These are phyloP conservation scores for Malaclemys terrapin DNA, from an alignment of 2,113 vertebrate genomes.

Conservation along the genomic window DNA sequence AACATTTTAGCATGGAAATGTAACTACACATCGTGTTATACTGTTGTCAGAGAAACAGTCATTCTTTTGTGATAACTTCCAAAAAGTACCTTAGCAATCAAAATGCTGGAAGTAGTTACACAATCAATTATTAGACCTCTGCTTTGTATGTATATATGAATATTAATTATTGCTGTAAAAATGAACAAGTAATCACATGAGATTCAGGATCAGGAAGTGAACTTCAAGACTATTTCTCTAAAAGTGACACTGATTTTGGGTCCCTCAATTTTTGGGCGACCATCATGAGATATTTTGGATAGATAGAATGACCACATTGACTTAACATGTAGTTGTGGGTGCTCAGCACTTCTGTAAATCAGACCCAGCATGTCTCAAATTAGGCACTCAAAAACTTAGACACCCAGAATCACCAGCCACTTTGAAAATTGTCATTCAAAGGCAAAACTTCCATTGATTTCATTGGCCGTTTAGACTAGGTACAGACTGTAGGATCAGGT, in stretches of 20 bases:
- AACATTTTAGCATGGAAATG: too few species aligned
- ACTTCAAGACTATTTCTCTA: not conserved
- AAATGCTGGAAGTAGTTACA: not conserved
- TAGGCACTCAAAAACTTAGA: not conserved
- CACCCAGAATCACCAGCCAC: too few species aligned
- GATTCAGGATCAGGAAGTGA: too few species aligned
- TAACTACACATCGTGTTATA: too few species aligned
- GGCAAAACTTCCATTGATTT: not conserved
- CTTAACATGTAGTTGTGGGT: not conserved
- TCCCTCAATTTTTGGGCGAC: not conserved
- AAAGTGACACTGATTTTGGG: not conserved
- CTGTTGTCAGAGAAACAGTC: too few species aligned
- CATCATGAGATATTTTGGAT: not conserved
- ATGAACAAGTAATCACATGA: too few species aligned
- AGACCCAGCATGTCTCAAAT: not conserved
- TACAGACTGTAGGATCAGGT: accelerated
- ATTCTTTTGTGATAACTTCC: too few species aligned
- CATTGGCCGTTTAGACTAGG: not conserved
- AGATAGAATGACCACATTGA: not conserved
- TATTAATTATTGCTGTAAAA: not conserved
- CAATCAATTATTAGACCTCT: not conserved
- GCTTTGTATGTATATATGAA: not conserved
- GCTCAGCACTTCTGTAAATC: not conserved
- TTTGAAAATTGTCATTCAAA: not conserved
- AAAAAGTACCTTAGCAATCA: too few species aligned